A percentile compares a stretch with the other conserved stretches of the same genome.
These are phyloP conservation scores for Globicephala melas DNA, from an alignment of 2,113 vertebrate genomes.

Conservation along the genomic window DNA sequence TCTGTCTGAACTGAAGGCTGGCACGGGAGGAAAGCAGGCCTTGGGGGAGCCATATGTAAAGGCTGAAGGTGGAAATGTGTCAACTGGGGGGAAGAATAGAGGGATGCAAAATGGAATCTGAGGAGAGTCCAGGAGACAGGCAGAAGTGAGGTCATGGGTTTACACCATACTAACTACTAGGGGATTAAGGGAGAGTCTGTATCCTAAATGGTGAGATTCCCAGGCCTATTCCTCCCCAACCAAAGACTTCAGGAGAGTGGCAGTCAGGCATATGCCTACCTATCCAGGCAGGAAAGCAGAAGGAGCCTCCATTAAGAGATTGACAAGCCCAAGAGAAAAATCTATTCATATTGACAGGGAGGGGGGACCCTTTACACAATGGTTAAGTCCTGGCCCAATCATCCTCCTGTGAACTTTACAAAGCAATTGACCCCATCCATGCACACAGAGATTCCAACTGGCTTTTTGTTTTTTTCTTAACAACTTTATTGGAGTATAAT, in stretches of 20 bases:
- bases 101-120: background rate
- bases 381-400: background rate
- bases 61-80: background rate
- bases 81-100: background rate
- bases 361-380: background rate
- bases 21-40: background rate
- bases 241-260: background rate
- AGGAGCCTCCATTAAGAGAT: background rate
- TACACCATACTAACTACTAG: background rate
- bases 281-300: background rate
- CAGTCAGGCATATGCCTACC: background rate
- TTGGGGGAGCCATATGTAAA: background rate
- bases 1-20: background rate
- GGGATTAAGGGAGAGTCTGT: background rate
- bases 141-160: background rate
- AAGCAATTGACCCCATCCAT: background rate
- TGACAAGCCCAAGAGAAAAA: background rate
- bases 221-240: background rate
- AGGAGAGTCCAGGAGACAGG: background rate
- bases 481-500: too few relatives aligned
- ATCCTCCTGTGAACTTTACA: background rate
- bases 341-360: background rate
- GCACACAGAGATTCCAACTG: background rate
- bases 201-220: background rate
- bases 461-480: too few relatives aligned